Evolutionary conservation across 2,888 invertebrate genomes (phyloP).

Genomic region (Galerucella nymphaeae): DNA sequence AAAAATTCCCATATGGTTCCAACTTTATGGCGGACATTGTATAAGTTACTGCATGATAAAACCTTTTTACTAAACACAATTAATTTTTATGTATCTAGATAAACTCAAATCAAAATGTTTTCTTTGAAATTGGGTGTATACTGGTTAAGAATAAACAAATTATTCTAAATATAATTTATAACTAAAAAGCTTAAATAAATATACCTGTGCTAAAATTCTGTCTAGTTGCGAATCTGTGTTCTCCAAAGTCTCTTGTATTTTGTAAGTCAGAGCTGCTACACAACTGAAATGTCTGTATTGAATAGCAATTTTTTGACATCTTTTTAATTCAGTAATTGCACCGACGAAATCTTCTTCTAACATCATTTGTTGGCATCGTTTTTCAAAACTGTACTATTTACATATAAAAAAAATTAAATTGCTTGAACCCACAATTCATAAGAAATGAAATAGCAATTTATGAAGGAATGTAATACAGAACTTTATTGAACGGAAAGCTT

Average conservation of each 20-base stretch:
- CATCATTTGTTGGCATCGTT: conserved; percentile 84
- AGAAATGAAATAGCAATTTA: too few relatives aligned
- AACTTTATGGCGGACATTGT: too few relatives aligned
- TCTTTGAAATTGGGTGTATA: too few relatives aligned
- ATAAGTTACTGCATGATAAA: too few relatives aligned
- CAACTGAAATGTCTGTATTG: conserved; percentile 91
- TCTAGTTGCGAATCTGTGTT: conserved; percentile 93
- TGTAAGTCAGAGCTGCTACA: conserved; percentile 85
- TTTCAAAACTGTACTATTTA: conserved; percentile 81
- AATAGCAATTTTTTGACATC: conserved; percentile 87
- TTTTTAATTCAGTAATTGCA: conserved; percentile 89
- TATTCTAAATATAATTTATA: neutral
- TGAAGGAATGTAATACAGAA: too few relatives aligned
- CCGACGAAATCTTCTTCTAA: conserved; percentile 87
- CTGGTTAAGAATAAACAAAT: neutral
- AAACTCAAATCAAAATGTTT: too few relatives aligned
- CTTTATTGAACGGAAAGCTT: too few relatives aligned
- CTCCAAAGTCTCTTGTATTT: conserved; percentile 90
- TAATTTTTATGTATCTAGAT: too few relatives aligned
- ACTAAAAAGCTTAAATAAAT: neutral
- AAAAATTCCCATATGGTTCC: too few relatives aligned
- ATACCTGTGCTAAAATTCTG: conserved; percentile 81
- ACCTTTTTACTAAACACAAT: too few relatives aligned
- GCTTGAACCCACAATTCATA: too few relatives aligned
- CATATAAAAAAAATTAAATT: neutral